A percentile compares a stretch with the other conserved stretches of the same genome.
Conservation (phyloP, 2,113 vertebrate genomes). For the Collichthys lucidus region DNA sequence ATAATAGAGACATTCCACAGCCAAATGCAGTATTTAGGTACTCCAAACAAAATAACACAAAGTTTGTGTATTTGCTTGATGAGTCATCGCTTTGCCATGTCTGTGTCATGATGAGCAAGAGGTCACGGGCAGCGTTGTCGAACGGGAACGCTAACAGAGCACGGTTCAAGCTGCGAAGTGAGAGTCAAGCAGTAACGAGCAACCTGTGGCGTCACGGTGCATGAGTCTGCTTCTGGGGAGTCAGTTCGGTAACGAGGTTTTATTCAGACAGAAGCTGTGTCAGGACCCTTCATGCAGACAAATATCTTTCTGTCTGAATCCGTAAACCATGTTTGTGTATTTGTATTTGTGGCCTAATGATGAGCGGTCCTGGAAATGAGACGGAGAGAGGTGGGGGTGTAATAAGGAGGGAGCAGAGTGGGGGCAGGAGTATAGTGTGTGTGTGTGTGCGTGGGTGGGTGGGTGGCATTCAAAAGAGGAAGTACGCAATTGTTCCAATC, state of each 20-base stretch:
- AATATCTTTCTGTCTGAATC: conserved; percentile 34
- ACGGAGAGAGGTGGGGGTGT: conserved; percentile 24
- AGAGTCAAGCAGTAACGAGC: conserved; percentile 56
- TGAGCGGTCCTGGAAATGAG: conserved; percentile 74
- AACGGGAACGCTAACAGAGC: not conserved
- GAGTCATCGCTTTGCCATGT: conserved; percentile 11
- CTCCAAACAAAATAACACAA: not conserved
- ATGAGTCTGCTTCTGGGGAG: conserved; percentile 22
- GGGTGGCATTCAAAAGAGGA: conserved; percentile 52
- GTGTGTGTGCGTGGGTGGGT: not conserved
- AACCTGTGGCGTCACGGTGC: conserved; percentile 43
- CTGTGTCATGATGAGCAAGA: conserved; percentile 11
- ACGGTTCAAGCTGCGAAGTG: conserved; percentile 4
- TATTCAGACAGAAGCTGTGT: conserved; percentile 31
- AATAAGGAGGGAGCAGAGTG: conserved; percentile 44
- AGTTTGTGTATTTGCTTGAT: conserved; percentile 15
- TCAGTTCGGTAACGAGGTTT: conserved; percentile 53
- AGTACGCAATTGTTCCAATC: conserved; percentile 72
- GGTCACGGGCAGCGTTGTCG: conserved; percentile 5
- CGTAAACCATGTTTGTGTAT: conserved; percentile 47
- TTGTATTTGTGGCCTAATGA: conserved; percentile 47
- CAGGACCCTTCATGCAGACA: conserved; percentile 16
- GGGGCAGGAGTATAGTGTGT: conserved; percentile 21
- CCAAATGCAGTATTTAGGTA: not conserved
- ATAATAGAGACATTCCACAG: conserved; percentile 16